These are phyloP conservation scores for Patiria pectinifera DNA, from an alignment of 53 echinoderm and acorn worm species.

Conservation along the genomic window DNA sequence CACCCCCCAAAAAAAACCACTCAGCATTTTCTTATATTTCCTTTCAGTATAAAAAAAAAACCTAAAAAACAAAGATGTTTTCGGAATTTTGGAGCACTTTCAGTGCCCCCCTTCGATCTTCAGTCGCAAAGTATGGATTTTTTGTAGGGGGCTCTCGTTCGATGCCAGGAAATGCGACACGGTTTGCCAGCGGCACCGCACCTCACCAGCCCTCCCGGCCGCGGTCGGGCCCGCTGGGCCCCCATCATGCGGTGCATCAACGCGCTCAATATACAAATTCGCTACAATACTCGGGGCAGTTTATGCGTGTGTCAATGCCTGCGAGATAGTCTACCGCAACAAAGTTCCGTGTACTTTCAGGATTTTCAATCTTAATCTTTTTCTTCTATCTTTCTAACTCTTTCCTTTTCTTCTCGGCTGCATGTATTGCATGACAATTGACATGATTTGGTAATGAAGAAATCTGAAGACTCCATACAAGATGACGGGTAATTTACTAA, in stretches of 20 bases:
- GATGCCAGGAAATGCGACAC: conserved; percentile 44
- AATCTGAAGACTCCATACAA: neutral
- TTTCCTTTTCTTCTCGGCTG: neutral
- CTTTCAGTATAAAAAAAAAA: neutral
- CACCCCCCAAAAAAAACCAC: too few species aligned
- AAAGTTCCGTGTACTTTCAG: conserved; percentile 60
- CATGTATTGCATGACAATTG: neutral
- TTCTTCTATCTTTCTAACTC: neutral
- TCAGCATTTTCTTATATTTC: too few species aligned
- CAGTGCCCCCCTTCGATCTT: neutral
- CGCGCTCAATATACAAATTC: conserved; percentile 12
- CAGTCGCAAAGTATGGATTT: conserved; percentile 33
- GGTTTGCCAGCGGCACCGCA: conserved; percentile 2
- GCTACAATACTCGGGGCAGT: neutral
- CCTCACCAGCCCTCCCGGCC: neutral
- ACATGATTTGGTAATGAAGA: neutral
- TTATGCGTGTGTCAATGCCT: conserved; percentile 44
- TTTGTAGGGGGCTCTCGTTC: neutral
- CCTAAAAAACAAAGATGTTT: neutral
- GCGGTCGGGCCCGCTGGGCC: neutral
- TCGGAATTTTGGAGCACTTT: neutral
- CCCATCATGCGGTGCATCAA: conserved; percentile 17
- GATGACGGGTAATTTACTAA: too few species aligned
- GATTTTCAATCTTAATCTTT: neutral
- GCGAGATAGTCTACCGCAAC: neutral